These are phyloP conservation scores for Clunio marinus DNA, from an alignment of 2,888 invertebrate species.

Conservation along the genomic window DNA sequence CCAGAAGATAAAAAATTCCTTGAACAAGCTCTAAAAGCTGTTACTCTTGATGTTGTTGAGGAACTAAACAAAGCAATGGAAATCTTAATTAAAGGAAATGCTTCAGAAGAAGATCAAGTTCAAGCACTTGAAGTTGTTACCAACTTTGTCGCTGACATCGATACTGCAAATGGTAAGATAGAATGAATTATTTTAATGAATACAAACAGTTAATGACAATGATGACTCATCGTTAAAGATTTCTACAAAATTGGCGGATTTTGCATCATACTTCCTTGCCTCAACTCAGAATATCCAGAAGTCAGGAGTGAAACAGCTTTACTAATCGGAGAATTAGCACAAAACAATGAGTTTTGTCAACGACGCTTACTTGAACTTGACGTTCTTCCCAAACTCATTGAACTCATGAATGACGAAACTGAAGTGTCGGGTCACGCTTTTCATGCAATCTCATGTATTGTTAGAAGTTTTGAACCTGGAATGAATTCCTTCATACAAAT, in stretches of 20 bases:
- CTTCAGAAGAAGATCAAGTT: constrained; percentile 55
- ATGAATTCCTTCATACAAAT: constrained; percentile 58
- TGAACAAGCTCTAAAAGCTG: constrained; percentile 63
- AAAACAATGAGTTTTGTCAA: constrained; percentile 84
- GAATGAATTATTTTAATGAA: constrained; percentile 1
- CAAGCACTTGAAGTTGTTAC: constrained; percentile 65
- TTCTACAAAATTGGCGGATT: constrained; percentile 83
- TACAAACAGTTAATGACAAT: constrained; percentile 13
- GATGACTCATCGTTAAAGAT: constrained; percentile 53
- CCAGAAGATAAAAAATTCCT: constrained; percentile 67
- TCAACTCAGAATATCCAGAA: constrained; percentile 58
- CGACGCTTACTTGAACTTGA: constrained; percentile 61
- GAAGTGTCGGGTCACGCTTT: constrained; percentile 64
- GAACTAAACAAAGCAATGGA: constrained; percentile 61
- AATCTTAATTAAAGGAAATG: constrained; percentile 55
- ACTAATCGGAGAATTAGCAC: constrained; percentile 72
- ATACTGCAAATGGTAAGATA: constrained; percentile 68
- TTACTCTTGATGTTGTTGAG: constrained; percentile 67
- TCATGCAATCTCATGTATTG: constrained; percentile 74
- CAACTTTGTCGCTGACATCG: constrained; percentile 69
- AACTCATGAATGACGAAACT: constrained; percentile 56
- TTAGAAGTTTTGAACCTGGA: constrained; percentile 60
- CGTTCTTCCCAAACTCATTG: constrained; percentile 60
- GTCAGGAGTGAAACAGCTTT: constrained; percentile 63
- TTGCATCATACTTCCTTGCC: constrained; percentile 63